Percentiles rank a stretch among this genome's conserved stretches.
Conservation (phyloP, 1,140 invertebrate genomes). For the Luehdorfia chinensis region DNA sequence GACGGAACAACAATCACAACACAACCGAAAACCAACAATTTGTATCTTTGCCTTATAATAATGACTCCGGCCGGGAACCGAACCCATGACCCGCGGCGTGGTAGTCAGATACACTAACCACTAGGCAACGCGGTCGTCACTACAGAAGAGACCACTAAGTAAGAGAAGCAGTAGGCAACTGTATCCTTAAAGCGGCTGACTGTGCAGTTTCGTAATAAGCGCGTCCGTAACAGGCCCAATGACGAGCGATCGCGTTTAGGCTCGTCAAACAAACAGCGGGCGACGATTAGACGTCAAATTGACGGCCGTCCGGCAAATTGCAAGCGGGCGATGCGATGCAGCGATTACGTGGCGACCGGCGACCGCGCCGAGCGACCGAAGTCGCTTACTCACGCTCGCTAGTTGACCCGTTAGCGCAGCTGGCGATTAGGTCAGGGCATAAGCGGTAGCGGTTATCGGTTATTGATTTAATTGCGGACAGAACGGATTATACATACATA, state of each 20-base stretch:
- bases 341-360: constrained; percentile 27
- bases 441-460: constrained; percentile 16
- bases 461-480: no score
- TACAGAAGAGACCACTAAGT: no score
- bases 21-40: no score
- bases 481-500: no score
- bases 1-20: no score
- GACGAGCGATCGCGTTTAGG: constrained; percentile 38
- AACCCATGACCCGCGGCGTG: no score
- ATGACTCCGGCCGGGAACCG: no score
- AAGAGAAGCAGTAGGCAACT: neutral
- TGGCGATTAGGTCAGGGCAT: constrained; percentile 26
- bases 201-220: constrained; percentile 5
- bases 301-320: constrained; percentile 22
- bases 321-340: constrained; percentile 30
- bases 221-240: neutral
- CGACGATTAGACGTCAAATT: constrained; percentile 39
- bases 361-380: constrained; percentile 47
- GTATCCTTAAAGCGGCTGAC: constrained; percentile 14
- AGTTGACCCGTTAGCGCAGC: constrained; percentile 61
- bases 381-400: constrained; percentile 67
- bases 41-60: no score
- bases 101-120: no score
- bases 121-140: no score
- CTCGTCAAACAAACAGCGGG: constrained; percentile 43